Base-by-base conservation (phyloP, 2,797 vertebrate species). In the Syncerus caffer region DNA sequence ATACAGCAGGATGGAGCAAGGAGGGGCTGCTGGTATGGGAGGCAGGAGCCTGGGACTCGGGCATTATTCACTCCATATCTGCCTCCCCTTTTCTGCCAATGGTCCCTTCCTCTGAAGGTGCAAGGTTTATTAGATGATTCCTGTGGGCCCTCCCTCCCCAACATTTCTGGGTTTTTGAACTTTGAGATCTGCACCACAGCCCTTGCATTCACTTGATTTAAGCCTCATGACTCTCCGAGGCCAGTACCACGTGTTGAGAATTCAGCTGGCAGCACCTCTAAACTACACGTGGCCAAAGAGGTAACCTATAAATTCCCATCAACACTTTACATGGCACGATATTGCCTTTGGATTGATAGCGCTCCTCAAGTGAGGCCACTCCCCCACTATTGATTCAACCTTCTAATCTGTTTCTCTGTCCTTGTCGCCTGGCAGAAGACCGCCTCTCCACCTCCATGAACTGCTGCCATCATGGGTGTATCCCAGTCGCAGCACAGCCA, bases 61-160 rank as follows among this genome's bases (percentile, higher is more conserved):
- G 15, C 7, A 9, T 34, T 27, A 12, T 4, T 19, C 25, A 27
- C 9, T 8, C 13, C 0, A 1, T 31, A 5, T 9, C 74, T 0
- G 0, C 27, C 29, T 76, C 25, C 11, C 14, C 31, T 89, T n/a
- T 53, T 38, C n/a, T 12, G 53, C 84, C 15, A 17, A 78, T 0
- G 7, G 27, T 13, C 15, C 13, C 74, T 64, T 80, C 25, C 14
- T 45, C 38, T 47, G 23, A 74, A 57, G 53, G 58, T 16, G 47
- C 34, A 53, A 17, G 6, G 9, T 1, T n/a, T 45, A 58, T 6
- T 13, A 8, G 16, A 7, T 23, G 57, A 6, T 10, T 67, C 19
- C 57, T 21, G 23, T 31, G 34, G 27, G 31, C 23, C 27, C 13
- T 80, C 55, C 53, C 51, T 29, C 14, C 38, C 58, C 23, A 45